Base-by-base conservation (phyloP, 1,140 invertebrate genomes). In the Drosophila lowei region DNA sequence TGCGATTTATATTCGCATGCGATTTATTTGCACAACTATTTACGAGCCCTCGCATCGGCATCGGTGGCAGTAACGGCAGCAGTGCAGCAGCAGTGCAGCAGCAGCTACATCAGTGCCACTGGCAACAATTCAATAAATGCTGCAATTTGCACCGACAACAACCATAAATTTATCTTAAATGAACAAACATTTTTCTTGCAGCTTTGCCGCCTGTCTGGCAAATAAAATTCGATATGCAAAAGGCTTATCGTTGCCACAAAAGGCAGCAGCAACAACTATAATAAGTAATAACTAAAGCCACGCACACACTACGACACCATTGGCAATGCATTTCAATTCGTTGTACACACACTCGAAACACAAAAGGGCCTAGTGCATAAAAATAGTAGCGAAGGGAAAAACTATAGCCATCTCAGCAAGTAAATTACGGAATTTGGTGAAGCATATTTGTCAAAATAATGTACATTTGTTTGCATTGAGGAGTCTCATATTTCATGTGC, bases 101-200 rank as follows among this genome's bases (percentile, higher is more conserved):
- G 8, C 30, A 53, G 41, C 18, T 54, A 8, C 41, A 58, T 16
- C 9, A 38, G 18, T 34, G 55, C 42, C 62, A 77, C 3, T 11
- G 30, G 48, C 68, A 77, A 75, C 83, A 67, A 86, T 88, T 78
- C 84, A 88, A 88, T 86, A 88, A 83, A 86, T 86, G 83, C 76
- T 65, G 63, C 83, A 88, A 86, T 86, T 86, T 86, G 83, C 83
- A 86, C 61, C 72, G 80, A 80, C 72, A 84, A 86, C 83, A 83
- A 73, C 79, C 81, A 86, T 86, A 88, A 88, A 88, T 88, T 76
- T 86, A 85, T 83, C 83, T 88, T 88, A 89, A 88, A 88, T 79
- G 83, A 88, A 88, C 83, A 88, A 88, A 88, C 85, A 88, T 78
- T 83, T 88, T 77, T 78, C 83, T 85, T 84, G 79, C 79, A 77